Base-by-base conservation (phyloP, 2,888 invertebrate species). In the Chrysotoxum bicinctum region DNA sequence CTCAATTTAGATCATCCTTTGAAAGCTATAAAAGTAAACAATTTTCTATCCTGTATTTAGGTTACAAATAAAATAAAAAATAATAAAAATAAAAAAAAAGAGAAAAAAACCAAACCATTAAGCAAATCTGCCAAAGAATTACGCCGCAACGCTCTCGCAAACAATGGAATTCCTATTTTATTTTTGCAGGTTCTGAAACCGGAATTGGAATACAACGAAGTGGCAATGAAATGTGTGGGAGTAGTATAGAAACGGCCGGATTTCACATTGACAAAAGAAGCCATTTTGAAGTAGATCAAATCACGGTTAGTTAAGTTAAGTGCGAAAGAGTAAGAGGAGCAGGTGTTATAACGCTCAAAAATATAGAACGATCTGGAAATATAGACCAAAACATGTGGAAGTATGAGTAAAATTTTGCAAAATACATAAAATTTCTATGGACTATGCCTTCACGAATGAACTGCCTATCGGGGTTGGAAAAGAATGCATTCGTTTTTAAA, bases 101-200 rank as follows among this genome's bases (percentile, higher is more conserved):
- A 54, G n/a, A 68, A 73, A 56, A 52, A 62, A 75, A 56, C 37
- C 74, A 23, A 79, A 79, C 84, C 84, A 84, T 84, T 84, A 84
- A 80, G 80, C 84, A 84, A 84, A 84, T 84, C 80, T 84, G 80
- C 75, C 75, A 80, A 84, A 84, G 84, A 79, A 84, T 84, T 84
- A 80, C 84, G 80, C 84, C 80, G 75, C 84, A 84, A 84, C 80
- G 84, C 80, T 84, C 80, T 76, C 60, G 70, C 79, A 84, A 84
- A 84, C 80, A 79, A 84, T 84, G 72, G 80, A 76, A 76, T 84
- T 72, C 75, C 54, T 60, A 58, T 84, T 79, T 75, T 84, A 75
- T 75, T 79, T 56, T 77, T 84, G 79, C 58, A 58, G 75, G 70
- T 66, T 26, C 58, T 60, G 45, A 70, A 62, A 32, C 45, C n/a